Evolutionary conservation across 1,140 invertebrate genomes (phyloP), one percentile per base, ranked within the genome.

Genomic region (Pemphigus obesinymphae): DNA sequence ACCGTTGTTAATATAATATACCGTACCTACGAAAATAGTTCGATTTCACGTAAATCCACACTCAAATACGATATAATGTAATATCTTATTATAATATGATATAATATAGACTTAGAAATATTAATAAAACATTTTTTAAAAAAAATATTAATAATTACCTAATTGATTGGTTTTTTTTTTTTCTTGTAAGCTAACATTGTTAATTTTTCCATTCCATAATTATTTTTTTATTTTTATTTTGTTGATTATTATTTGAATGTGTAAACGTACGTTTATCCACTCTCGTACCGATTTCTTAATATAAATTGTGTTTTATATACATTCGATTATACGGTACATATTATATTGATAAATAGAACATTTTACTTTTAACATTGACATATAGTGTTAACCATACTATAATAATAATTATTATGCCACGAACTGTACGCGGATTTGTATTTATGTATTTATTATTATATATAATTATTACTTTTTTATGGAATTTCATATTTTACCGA

Each of bases 141-240:
- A n/a, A 40, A n/a, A 4, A 66, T n/a, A n/a, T n/a, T n/a, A n/a
- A n/a, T n/a, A n/a, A n/a, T n/a, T n/a, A n/a, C 4, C 37, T 10
- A 37, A 45, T 70, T 45, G 29, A 70, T 45, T 2, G 11, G n/a
- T 26, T 70, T 43, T 20, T 4, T 68, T 34, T 3, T 66, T 68
- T 61, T 61, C 26, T 61, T 61, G 26, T 61, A 29, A 37, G 20
- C 31, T 40, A 66, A 66, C 34, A 34, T 66, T 66, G 31, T 37
- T 70, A 43, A 70, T 43, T 70, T 70, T 70, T 70, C 68, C 68
- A 70, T 70, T 70, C 68, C 68, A 70, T 70, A 45, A 70, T 68
- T 61, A 68, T 31, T 50, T 20, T 61, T 66, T 13, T 26, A 58
- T 50, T 3, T 63, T 34, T 34, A 34, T 20, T 70, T 45, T 70